Conservation (phyloP, 1,140 invertebrate genomes). For the Eumaeus atala region DNA sequence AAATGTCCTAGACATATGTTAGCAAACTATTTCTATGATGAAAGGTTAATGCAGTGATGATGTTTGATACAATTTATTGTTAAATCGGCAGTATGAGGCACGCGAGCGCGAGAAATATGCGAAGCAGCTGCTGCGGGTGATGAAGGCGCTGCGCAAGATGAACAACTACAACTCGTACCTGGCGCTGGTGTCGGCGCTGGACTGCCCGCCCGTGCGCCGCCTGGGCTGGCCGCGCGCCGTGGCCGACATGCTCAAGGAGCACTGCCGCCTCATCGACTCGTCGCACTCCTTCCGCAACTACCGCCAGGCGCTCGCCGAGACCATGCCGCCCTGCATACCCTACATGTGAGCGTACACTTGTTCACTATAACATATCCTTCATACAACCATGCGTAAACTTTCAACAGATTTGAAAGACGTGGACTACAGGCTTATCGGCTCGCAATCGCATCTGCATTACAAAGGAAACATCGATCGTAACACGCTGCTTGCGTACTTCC, state of each 20-base stretch:
- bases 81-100: conserved; percentile 77
- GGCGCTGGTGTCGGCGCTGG: conserved; percentile 95
- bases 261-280: conserved; percentile 96
- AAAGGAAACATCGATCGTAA: no score
- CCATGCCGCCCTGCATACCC: conserved; percentile 97
- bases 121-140: conserved; percentile 98
- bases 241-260: conserved; percentile 93
- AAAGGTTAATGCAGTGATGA: no score
- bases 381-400: no score
- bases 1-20: no score
- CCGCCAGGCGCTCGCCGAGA: conserved; percentile 93
- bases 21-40: no score
- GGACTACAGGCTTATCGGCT: no score
- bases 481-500: no score
- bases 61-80: no score
- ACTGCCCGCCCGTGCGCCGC: conserved; percentile 95
- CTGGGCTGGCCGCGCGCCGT: conserved; percentile 97
- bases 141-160: conserved; percentile 97
- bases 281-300: conserved; percentile 97
- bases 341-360: conserved; percentile 84
- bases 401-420: no score
- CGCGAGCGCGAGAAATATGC: conserved; percentile 97
- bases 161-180: conserved; percentile 99
- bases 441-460: no score
- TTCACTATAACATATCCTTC: no score